Percentiles rank a stretch among this genome's conserved stretches.
Conservation (phyloP, 2,888 invertebrate species). For the Cephus nigrinus region DNA sequence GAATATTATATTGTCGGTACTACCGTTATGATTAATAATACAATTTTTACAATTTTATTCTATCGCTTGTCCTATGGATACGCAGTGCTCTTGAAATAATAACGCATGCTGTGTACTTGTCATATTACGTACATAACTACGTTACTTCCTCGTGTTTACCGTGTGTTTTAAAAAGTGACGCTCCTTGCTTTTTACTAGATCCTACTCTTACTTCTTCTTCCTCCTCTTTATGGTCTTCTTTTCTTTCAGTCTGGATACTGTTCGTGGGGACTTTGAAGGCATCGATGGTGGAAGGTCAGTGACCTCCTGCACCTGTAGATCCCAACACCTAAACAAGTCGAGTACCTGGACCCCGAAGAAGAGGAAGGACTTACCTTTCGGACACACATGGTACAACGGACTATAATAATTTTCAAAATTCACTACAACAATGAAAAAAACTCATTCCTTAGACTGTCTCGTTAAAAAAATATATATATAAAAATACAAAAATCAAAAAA, state of each 20-base stretch:
- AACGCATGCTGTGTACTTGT: not conserved
- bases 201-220: not conserved
- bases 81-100: not conserved
- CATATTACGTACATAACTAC: not conserved
- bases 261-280: constrained; percentile 7
- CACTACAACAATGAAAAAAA: not conserved
- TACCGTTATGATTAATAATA: not conserved
- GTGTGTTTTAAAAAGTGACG: not conserved
- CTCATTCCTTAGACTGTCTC: too few species aligned
- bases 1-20: not conserved
- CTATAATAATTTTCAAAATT: not conserved
- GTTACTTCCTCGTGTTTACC: not conserved
- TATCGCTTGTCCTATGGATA: not conserved
- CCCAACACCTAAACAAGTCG: constrained; percentile 10
- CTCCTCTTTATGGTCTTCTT: not conserved
- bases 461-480: not conserved
- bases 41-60: not conserved
- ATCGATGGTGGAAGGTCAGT: constrained; percentile 24
- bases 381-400: not conserved
- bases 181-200: not conserved
- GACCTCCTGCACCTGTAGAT: constrained; percentile 20
- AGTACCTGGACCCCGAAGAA: constrained; percentile 1
- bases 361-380: not conserved
- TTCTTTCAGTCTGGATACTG: not conserved
- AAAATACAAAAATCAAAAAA: not conserved